Percentiles rank a stretch among this genome's conserved stretches.
Evolutionary conservation across 2,797 vertebrate species (phyloP).

Genomic region (Oryzias dopingdopingensis): DNA sequence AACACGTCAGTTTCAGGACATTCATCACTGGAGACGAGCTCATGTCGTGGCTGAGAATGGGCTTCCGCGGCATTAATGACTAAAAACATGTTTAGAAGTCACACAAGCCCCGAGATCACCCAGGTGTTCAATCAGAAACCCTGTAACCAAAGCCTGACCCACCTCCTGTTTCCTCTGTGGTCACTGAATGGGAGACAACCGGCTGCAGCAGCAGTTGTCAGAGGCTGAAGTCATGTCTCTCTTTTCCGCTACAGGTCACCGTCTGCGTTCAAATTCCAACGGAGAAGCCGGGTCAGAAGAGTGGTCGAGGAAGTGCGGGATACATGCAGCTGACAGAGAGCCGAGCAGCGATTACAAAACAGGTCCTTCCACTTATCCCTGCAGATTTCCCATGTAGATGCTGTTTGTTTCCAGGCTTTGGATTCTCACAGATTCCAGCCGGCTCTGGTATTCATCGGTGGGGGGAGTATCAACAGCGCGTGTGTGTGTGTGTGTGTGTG

Average conservation of each 20-base stretch:
- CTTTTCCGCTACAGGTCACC: constrained; percentile 25
- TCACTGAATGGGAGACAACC: constrained; percentile 59
- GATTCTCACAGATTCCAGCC: constrained; percentile 40
- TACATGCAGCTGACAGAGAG: constrained; percentile 12
- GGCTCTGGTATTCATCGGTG: constrained; percentile 35
- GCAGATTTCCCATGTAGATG: constrained; percentile 34
- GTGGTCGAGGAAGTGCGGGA: constrained; percentile 23
- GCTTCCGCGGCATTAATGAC: background rate
- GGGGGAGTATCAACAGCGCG: constrained; percentile 64
- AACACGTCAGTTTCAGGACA: constrained; percentile 20
- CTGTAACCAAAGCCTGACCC: constrained; percentile 36
- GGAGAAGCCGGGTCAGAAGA: constrained; percentile 22
- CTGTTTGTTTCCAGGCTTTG: constrained; percentile 24
- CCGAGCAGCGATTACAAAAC: constrained; percentile 21
- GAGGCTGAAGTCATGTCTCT: constrained; percentile 68
- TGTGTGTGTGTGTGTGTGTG: constrained; percentile 41
- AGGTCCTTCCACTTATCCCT: constrained; percentile 38
- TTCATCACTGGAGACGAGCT: constrained; percentile 19
- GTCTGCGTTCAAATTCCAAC: constrained; percentile 39
- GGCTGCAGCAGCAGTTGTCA: constrained; percentile 42
- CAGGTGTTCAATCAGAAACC: constrained; percentile 14
- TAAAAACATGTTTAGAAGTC: background rate
- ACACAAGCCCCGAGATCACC: constrained; percentile 1
- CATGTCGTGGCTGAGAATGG: constrained; percentile 14
- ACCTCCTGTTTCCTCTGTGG: constrained; percentile 55